Base-by-base conservation (phyloP, 2,797 vertebrate genomes). In the Discoglossus pictus region DNA sequence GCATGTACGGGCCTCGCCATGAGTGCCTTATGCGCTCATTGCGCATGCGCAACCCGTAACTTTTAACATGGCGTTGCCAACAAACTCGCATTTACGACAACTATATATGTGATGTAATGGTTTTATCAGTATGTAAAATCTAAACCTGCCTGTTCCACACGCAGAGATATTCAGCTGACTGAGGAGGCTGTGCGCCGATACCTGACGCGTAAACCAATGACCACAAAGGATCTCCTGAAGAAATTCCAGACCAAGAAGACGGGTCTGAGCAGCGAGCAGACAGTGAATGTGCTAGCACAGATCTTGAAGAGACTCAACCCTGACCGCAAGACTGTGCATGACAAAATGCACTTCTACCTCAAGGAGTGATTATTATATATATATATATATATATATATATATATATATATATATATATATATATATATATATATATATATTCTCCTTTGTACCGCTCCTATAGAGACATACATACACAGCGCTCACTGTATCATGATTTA, bases 211-310 rank as follows among this genome's bases (percentile, higher is more conserved):
- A 97, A 97, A 78, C 95, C 95, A 6, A 97, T 97, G 95, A 97
- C 95, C 61, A 97, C 94, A 36, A 97, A 97, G 80, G 95, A 97
- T 78, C 81, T 97, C 75, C 87, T 97, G 80, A 97, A 97, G 78
- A 97, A 97, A 76, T 97, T 97, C 87, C 94, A 97, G 88, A 97
- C 94, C 31, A 96, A 96, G 84, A 92, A 94, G 52, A 97, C 95
- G 0, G 95, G 95, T 46, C 70, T 97, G 74, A 97, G 93, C 91
- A 96, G 93, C 0, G 94, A 97, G 78, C 92, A 96, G 90, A 97
- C 95, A 0, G 95, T 97, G 76, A 97, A 96, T 0, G 93, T 95
- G 27, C 86, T 97, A 18, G 94, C 94, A 0, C 95, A 97, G 88
- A 96, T 97, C 79, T 90, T 97, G 52, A 97, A 97, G 76, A 91